Evolutionary conservation across 2,113 vertebrate species (phyloP).

Genomic region (Xiphophorus maculatus): DNA sequence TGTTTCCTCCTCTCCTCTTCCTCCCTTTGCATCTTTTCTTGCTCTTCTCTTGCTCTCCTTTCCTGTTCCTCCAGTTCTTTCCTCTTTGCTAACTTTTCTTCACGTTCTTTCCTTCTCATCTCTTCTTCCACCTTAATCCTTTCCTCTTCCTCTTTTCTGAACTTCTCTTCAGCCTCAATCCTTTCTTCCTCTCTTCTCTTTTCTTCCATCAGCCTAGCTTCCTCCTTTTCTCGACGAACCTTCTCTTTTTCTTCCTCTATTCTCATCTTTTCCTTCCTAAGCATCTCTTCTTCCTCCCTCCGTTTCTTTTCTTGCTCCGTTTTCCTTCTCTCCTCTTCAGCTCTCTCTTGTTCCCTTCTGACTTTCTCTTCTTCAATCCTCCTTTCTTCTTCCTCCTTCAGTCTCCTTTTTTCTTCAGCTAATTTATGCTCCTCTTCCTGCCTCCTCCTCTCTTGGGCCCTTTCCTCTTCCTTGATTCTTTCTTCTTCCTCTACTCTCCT

Average conservation of each 20-base stretch:
- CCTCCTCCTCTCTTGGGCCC: background rate
- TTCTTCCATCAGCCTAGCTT: background rate
- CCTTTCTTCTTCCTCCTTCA: constrained; percentile 4
- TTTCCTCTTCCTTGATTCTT: background rate
- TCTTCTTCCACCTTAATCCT: constrained; percentile 15
- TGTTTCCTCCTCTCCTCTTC: constrained; percentile 7
- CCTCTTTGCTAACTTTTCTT: background rate
- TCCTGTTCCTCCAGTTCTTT: constrained; percentile 16
- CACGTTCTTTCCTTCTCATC: background rate
- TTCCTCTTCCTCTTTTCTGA: constrained; percentile 13
- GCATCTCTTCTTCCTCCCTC: background rate
- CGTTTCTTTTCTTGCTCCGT: background rate
- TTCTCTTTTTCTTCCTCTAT: constrained; percentile 11
- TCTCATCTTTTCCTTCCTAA: background rate
- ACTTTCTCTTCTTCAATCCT: constrained; percentile 15
- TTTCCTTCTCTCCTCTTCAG: constrained; percentile 18
- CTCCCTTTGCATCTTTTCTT: background rate
- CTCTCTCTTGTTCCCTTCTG: background rate
- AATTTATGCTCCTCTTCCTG: background rate
- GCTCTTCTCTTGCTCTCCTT: background rate
- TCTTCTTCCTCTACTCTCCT: constrained; percentile 5
- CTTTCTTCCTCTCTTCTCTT: constrained; percentile 2
- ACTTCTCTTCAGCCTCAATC: constrained; percentile 15
- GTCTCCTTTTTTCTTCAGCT: background rate
- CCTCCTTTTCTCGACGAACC: background rate